Conservation (phyloP, 2,113 vertebrate species). For the Brachypteracias leptosomus region DNA sequence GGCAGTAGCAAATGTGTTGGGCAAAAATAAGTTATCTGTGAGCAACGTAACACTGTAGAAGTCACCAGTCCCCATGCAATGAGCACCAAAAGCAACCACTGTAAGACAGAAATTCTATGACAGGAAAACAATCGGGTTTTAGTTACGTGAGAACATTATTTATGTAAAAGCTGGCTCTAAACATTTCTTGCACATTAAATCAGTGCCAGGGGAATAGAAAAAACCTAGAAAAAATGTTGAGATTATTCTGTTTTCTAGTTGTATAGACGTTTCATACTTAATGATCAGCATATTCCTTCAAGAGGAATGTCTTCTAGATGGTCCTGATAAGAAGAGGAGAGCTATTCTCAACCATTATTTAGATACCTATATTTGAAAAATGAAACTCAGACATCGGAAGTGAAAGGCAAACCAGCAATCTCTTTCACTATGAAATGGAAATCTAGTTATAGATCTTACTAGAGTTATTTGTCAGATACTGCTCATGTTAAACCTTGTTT, state of each 20-base stretch:
- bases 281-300: neutral
- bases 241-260: neutral
- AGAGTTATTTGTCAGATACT: neutral
- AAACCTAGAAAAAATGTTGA: neutral
- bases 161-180: neutral
- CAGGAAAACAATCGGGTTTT: neutral
- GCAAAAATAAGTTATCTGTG: neutral
- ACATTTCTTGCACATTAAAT: neutral
- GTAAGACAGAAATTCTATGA: neutral
- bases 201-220: neutral
- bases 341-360: neutral
- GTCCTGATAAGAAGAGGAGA: neutral
- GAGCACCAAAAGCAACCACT: neutral
- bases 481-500: neutral
- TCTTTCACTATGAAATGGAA: neutral
- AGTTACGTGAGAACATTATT: neutral
- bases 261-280: neutral
- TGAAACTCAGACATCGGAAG: neutral
- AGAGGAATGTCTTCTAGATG: neutral
- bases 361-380: neutral
- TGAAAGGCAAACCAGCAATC: neutral
- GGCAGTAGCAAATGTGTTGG: rapidly evolving
- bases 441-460: neutral
- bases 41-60: rapidly evolving
- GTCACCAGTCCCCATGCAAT: rapidly evolving